phyloP scores from a whole-genome alignment of 2,797 vertebrate species.

The Pseudochirops corinnae region DNA sequence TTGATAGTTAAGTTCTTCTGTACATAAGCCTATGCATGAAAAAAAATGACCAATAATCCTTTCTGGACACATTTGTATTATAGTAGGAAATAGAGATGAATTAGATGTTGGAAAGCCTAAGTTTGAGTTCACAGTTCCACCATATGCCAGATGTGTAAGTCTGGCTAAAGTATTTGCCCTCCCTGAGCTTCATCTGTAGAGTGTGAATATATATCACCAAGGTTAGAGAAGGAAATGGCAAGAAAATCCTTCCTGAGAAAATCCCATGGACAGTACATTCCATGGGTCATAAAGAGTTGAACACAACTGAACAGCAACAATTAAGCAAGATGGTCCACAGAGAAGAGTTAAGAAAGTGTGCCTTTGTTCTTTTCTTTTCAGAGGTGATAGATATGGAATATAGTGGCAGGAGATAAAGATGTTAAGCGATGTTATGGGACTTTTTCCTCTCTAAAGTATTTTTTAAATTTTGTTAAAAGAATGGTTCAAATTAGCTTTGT shows the following conservation, averaged over 20 bases:
- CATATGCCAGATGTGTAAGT: too few species aligned
- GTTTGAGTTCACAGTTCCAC: background rate
- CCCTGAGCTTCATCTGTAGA: background rate
- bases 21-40: too few species aligned
- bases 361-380: background rate
- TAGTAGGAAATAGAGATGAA: background rate
- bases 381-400: background rate
- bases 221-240: background rate
- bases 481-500: background rate
- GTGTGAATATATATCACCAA: background rate
- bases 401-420: background rate
- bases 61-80: background rate
- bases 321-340: background rate
- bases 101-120: background rate
- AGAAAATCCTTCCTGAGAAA: background rate
- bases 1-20: background rate
- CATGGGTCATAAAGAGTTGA: background rate
- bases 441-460: background rate
- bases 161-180: background rate
- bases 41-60: background rate
- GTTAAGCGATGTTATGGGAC: background rate
- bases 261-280: background rate
- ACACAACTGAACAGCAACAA: background rate
- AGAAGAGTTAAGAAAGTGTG: background rate
- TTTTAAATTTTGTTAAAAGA: background rate